Base-by-base conservation (phyloP, 2,113 vertebrate genomes). In the Chrysochloris asiatica region DNA sequence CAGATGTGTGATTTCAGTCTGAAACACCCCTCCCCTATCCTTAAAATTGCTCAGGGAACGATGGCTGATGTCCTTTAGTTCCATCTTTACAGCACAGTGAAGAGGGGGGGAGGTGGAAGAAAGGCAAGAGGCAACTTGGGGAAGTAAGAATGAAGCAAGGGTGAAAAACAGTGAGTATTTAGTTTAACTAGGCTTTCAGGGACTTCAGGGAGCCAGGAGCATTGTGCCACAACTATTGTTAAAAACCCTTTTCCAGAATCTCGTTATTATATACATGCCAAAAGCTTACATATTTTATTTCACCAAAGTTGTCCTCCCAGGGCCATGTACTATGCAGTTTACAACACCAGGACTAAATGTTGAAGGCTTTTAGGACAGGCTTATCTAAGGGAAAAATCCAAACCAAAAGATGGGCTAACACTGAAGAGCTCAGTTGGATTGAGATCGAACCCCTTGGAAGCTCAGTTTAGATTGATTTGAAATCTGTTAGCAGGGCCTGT, bases 121-220 rank as follows among this genome's bases (percentile, higher is more conserved):
- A 80, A 72, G 83, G 38, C 48, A 72, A 54, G 38, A 95, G 65
- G 80, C 72, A 90, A 36, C 72, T 43, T 2, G 41, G 80, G n/a
- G 61, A 69, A 83, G 90, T 61, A 78, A 78, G 91, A 94, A 85
- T 61, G 63, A 88, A 84, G 78, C 0, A 0, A 72, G 17, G 33
- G 67, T 2, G 33, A 80, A 11, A 24, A 78, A 83, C 77, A 30
- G 80, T 0, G 3, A 90, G 87, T 92, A 95, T 96, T 94, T 94
- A 91, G 86, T 93, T 92, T 92, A 90, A 87, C 76, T 75, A 78
- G 77, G 88, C 61, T 93, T 95, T 87, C 43, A 16, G 95, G 67
- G 92, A 36, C 88, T 89, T 89, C 12, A 43, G 90, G 88, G 77
- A 94, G 45, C 94, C 75, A 71, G 52, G 78, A 92, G 69, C 69